Evolutionary conservation across 2,113 vertebrate genomes (phyloP), one percentile per base, ranked within the genome.

Genomic region (Pseudopodoces humilis): DNA sequence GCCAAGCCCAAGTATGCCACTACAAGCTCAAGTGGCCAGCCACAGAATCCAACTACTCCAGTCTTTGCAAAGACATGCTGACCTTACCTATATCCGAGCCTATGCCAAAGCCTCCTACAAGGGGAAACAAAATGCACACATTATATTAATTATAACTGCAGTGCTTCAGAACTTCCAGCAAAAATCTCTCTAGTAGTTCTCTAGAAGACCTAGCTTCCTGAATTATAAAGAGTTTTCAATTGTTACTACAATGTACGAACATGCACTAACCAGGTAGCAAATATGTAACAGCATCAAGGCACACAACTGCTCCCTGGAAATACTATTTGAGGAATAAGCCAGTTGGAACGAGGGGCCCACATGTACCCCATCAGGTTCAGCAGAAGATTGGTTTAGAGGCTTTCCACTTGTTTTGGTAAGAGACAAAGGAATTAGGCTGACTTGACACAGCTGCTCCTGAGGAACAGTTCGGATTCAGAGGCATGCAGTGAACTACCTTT

Each of bases 1-100:
- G 70, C 92, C 96, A 95, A 88, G 68, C 24, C 59, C 2, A 7
- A 90, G 59, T 78, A 82, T 81, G 86, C 35, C 64, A 65, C 64
- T 80, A 83, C 53, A 90, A 91, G 79, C 37, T 79, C 37, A 62
- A 79, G 58, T n/a, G 50, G 56, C 60, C 47, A 88, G 58, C 53
- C 85, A 56, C 25, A 86, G 60, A 92, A 68, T 55, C 39, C 71
- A 93, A 28, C 63, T 74, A 55, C 44, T 82, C 37, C 53, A 65
- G 46, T 28, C 76, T 80, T 69, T 31, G 21, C 50, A 80, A 35
- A 77, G 39, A 71, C 47, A 50, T 22, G 33, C 35, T 67, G 60
- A 81, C 56, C 47, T 63, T 65, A 67, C 84, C 64, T 67, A 53
- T 15, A 78, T 14, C 20, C 47, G 39, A 77, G 47, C 13, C 72